Evolutionary conservation across 2,797 vertebrate species (phyloP).

Genomic region (Benthosema pterotum): DNA sequence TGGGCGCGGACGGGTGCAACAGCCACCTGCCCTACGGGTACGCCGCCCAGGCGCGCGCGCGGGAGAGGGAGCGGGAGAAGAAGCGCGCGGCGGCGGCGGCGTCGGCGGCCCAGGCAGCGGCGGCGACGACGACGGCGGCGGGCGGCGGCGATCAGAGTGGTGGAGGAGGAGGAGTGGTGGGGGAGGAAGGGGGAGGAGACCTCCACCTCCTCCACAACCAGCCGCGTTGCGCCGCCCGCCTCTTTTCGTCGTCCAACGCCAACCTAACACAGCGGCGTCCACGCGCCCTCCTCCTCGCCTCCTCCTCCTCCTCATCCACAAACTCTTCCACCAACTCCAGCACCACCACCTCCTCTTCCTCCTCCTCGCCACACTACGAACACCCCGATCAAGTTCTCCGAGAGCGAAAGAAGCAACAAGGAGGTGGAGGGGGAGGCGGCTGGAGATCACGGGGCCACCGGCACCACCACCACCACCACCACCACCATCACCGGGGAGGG

Average conservation of each 20-base stretch:
- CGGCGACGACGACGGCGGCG: no score
- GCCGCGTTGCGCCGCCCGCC: slow-evolving; percentile 82
- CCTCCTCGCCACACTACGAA: slow-evolving; percentile 61
- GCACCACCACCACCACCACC: no score
- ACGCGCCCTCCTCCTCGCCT: slow-evolving; percentile 75
- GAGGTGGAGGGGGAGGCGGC: slow-evolving; percentile 79
- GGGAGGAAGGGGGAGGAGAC: slow-evolving; percentile 33
- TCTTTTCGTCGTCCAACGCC: slow-evolving; percentile 79
- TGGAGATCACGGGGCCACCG: slow-evolving; percentile 85
- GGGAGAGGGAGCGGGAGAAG: slow-evolving; percentile 90
- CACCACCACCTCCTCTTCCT: slow-evolving; percentile 47
- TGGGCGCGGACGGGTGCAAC: slow-evolving; percentile 96
- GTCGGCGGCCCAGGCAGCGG: no score
- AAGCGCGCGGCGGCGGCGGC: slow-evolving; percentile 85
- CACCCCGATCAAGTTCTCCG: slow-evolving; percentile 78
- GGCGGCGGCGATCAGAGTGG: no score
- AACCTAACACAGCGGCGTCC: slow-evolving; percentile 77
- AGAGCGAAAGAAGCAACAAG: slow-evolving; percentile 79
- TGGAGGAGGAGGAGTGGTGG: slow-evolving; percentile 76
- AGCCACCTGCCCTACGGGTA: slow-evolving; percentile 96
- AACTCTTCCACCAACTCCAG: slow-evolving; percentile 29
- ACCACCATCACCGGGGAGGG: no score
- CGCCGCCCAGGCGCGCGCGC: slow-evolving; percentile 84
- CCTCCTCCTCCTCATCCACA: slow-evolving; percentile 77
- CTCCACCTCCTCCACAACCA: slow-evolving; percentile 74